Evolutionary conservation across 2,888 invertebrate genomes (phyloP), one percentile per base, ranked within the genome.

Genomic region (Pyrrhosoma nymphula): DNA sequence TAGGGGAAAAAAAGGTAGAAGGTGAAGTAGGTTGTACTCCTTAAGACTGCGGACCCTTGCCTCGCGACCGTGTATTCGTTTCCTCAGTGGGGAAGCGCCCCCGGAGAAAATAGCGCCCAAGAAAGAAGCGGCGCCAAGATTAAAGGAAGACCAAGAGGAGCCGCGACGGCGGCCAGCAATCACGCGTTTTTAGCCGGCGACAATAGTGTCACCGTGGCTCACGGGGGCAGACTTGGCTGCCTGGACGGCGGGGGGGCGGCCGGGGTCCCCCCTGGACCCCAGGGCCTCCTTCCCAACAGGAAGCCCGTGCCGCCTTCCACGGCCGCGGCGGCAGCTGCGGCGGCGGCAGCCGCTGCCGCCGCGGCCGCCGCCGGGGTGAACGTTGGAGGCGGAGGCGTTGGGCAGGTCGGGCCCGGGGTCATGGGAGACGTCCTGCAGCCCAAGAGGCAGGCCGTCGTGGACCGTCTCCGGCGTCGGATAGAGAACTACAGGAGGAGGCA

Each of bases 401-500:
- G 95, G 97, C 97, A 95, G 97, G 97, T 96, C 97, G 93, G 97
- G 96, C 97, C 96, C 97, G 93, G 97, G 96, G 97, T 97, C n/a
- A 97, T 97, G 97, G 97, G 97, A 96, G 98, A 98, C 97, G 97
- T 97, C 96, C 97, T 98, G 96, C 98, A 98, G 96, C 98, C 98
- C 88, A 98, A 98, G 97, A 97, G 98, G 96, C 98, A 98, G 97
- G 98, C 98, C 96, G 98, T 98, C 96, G 98, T 99, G 96, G 99
- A 99, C 97, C 98, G 99, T 96, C 97, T 99, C 95, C 97, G 98
- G 96, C 98, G 99, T 96, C 98, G 99, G 96, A 98, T 99, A 97
- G 99, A 99, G 96, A 98, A 98, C 96, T 99, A 99, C 97, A 98
- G 99, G 95, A 98, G 98, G 95, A 98, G 99, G 96, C 99, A 99